Evolutionary conservation across 2,113 vertebrate genomes (phyloP), one percentile per base, ranked within the genome.

Genomic region (Phycodurus eques): DNA sequence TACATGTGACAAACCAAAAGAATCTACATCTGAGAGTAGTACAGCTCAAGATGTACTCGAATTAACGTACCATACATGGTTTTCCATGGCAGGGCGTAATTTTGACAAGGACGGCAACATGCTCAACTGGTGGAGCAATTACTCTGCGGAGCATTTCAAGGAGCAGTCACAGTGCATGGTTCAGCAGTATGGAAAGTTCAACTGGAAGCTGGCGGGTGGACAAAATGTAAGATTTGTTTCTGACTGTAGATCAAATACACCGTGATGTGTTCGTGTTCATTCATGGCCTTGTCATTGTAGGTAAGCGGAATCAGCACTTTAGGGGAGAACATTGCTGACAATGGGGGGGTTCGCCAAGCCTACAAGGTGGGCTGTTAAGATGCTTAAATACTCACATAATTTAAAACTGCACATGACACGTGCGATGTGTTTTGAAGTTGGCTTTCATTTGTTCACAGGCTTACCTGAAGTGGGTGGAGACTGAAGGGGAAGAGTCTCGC

Each of bases 71-170:
- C 71, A 11, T 10, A 22, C 68, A 47, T 0, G 75, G 70, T 88
- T 20, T 49, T 68, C 33, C 13, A 14, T n/a, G 62, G n/a, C 88
- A 99, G 98, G 98, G 4, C 92, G 96, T 43, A 99, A 98, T 88
- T 99, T 96, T 35, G 97, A 99, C 89, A 95, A 96, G 80, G 92
- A 98, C 0, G 96, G 98, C 20, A 99, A 99, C 75, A 96, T 99
- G 96, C 83, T 95, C 61, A 96, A 99, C 81, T 99, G 98, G 98
- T 99, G 98, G 96, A 99, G 95, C 80, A 96, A 97, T 85, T 97
- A 93, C 91, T 99, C 96, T 0, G 94, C 95, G 0, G 92, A 91
- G 79, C 94, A 94, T 77, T 99, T 99, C 86, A 95, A 93, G 82
- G 91, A 96, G 42, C 95, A 96, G 83, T 96, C 98, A 0, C 92